These are phyloP conservation scores for Noctuana brunneofusca DNA, from an alignment of 2,888 invertebrate species.

Conservation along the genomic window DNA sequence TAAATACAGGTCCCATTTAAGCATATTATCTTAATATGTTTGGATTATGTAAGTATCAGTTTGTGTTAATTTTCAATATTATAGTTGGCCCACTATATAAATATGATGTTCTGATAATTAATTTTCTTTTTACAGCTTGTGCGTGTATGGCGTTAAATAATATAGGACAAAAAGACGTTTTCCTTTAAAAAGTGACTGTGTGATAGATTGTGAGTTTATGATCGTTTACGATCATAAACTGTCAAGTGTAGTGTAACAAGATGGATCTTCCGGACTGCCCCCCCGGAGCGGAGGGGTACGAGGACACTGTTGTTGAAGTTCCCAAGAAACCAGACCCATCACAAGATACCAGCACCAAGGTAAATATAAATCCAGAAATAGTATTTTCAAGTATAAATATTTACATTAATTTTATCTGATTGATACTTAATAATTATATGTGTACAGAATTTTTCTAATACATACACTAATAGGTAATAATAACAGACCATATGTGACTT, in stretches of 20 bases:
- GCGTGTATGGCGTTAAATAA: constrained; percentile 37
- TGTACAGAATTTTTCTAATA: not conserved
- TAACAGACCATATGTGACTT: too few relatives aligned
- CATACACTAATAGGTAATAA: too few relatives aligned
- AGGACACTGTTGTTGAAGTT: constrained; percentile 71
- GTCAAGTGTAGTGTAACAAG: constrained; percentile 73
- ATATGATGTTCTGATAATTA: constrained; percentile 21
- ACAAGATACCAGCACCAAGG: constrained; percentile 64
- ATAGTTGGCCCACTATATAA: constrained; percentile 13
- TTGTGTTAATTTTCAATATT: constrained; percentile 34
- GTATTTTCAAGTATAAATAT: not conserved
- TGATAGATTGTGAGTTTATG: constrained; percentile 56
- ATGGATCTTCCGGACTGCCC: constrained; percentile 79
- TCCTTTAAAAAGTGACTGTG: constrained; percentile 41
- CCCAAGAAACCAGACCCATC: constrained; percentile 56
- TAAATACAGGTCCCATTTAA: constrained; percentile 22
- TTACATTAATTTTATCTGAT: constrained; percentile 4
- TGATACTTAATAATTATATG: not conserved
- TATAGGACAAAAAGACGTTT: constrained; percentile 32
- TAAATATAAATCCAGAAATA: constrained; percentile 59
- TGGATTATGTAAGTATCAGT: constrained; percentile 38
- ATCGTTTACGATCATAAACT: constrained; percentile 70
- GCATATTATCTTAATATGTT: constrained; percentile 31
- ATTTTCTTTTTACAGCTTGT: constrained; percentile 42
- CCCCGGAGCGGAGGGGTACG: constrained; percentile 76